Conservation (phyloP, 2,113 vertebrate genomes). For the Cichladusa arquata region DNA sequence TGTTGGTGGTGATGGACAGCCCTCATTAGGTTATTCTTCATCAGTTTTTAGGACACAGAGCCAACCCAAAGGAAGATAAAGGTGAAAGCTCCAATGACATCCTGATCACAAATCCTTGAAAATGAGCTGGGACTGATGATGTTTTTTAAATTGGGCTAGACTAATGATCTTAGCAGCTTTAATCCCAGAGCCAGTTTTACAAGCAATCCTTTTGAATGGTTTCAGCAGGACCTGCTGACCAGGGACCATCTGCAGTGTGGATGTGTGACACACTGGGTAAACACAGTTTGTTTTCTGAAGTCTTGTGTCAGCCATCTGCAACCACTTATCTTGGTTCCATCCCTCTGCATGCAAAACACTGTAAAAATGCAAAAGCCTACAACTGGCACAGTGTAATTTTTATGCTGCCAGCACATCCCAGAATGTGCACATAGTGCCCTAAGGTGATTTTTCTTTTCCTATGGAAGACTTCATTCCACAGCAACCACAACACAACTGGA, state of each 20-base stretch:
- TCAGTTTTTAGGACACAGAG: not conserved
- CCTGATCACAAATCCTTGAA: not conserved
- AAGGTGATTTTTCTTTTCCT: not conserved
- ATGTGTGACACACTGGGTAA: not conserved
- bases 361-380: not conserved
- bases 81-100: not conserved
- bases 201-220: not conserved
- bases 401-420: not conserved
- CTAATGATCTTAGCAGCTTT: not conserved
- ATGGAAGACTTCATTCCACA: not conserved
- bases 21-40: not conserved
- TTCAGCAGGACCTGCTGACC: constrained; percentile 12
- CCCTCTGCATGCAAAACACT: not conserved
- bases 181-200: not conserved
- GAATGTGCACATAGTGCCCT: not conserved
- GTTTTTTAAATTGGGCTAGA: not conserved
- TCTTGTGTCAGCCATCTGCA: constrained; percentile 10
- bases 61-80: not conserved
- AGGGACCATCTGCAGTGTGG: not conserved
- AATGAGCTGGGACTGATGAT: not conserved
- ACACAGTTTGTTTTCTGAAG: not conserved
- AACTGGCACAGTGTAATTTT: not conserved
- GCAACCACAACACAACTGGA: not conserved
- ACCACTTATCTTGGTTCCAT: constrained; percentile 23
- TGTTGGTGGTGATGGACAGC: not conserved